Evolutionary conservation across 1,140 invertebrate genomes (phyloP).

Genomic region (Musca domestica): DNA sequence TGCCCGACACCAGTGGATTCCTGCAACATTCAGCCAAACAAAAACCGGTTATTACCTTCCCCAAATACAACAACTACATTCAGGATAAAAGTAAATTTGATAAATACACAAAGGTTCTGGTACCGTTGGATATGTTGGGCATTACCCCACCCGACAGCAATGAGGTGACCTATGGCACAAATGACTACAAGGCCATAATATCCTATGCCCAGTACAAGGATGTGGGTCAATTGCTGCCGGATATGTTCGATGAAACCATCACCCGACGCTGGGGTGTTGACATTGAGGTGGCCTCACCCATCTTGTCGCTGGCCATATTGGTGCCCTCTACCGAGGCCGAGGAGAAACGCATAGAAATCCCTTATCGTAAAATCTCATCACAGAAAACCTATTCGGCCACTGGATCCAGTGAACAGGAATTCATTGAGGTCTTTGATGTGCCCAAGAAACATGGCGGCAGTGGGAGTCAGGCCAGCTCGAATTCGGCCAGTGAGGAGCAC

Average conservation of each 20-base stretch:
- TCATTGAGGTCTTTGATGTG: slow-evolving; percentile 49
- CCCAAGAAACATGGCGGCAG: slow-evolving; percentile 33
- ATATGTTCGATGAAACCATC: slow-evolving; percentile 75
- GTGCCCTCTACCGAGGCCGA: slow-evolving; percentile 59
- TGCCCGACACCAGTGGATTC: slow-evolving; percentile 77
- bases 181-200: slow-evolving; percentile 72
- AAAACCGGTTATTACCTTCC: slow-evolving; percentile 75
- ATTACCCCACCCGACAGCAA: slow-evolving; percentile 39
- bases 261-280: slow-evolving; percentile 82
- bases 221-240: slow-evolving; percentile 75
- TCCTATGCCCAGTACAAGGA: slow-evolving; percentile 87
- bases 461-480: neutral
- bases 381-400: slow-evolving; percentile 18
- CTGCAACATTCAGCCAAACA: slow-evolving; percentile 63
- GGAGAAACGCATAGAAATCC: slow-evolving; percentile 39
- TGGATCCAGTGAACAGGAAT: slow-evolving; percentile 37
- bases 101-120: slow-evolving; percentile 73
- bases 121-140: slow-evolving; percentile 62
- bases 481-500: slow-evolving; percentile 40
- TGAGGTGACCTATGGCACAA: slow-evolving; percentile 41
- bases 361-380: slow-evolving; percentile 44
- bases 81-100: slow-evolving; percentile 82
- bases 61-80: slow-evolving; percentile 96
- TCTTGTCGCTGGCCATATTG: slow-evolving; percentile 77
- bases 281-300: slow-evolving; percentile 76